These are phyloP conservation scores for Tubulanus polymorphus DNA, from an alignment of 2,888 invertebrate species.

Conservation along the genomic window DNA sequence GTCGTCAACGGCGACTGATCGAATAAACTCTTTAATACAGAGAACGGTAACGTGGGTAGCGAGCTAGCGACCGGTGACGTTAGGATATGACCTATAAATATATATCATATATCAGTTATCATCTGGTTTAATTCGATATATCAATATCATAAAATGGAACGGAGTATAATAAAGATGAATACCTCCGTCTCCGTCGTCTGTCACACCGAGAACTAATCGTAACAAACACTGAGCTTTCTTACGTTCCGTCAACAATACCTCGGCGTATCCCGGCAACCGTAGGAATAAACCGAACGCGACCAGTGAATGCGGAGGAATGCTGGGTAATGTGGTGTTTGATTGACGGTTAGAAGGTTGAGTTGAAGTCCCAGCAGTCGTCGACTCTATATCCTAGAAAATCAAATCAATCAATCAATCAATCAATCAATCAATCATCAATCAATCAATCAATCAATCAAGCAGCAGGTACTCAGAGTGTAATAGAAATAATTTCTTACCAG, in stretches of 20 bases:
- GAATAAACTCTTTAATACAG: slow-evolving; percentile 69
- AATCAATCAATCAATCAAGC: too few species aligned
- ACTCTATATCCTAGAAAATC: not conserved
- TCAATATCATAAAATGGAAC: not conserved
- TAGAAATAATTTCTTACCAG: too few species aligned
- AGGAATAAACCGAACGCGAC: slow-evolving; percentile 86
- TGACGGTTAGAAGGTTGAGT: slow-evolving; percentile 32
- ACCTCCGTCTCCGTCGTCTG: slow-evolving; percentile 88
- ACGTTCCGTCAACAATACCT: slow-evolving; percentile 78
- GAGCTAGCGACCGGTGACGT: slow-evolving; percentile 66
- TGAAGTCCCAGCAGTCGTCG: slow-evolving; percentile 15
- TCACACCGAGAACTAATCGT: slow-evolving; percentile 81
- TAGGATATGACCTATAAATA: slow-evolving; percentile 62
- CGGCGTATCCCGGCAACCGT: slow-evolving; percentile 84
- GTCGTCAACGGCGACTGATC: slow-evolving; percentile 72
- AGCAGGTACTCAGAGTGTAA: too few species aligned
- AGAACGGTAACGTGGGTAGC: slow-evolving; percentile 66
- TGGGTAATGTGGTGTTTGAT: slow-evolving; percentile 28
- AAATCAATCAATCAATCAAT: too few species aligned
- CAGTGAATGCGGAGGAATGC: slow-evolving; percentile 78
- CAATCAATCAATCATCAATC: too few species aligned
- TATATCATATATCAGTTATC: not conserved
- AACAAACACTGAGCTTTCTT: slow-evolving; percentile 77
- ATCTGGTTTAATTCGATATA: too few species aligned
- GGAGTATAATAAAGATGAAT: slow-evolving; percentile 37